Conservation (phyloP, 2,113 vertebrate species). For the Athene noctua region DNA sequence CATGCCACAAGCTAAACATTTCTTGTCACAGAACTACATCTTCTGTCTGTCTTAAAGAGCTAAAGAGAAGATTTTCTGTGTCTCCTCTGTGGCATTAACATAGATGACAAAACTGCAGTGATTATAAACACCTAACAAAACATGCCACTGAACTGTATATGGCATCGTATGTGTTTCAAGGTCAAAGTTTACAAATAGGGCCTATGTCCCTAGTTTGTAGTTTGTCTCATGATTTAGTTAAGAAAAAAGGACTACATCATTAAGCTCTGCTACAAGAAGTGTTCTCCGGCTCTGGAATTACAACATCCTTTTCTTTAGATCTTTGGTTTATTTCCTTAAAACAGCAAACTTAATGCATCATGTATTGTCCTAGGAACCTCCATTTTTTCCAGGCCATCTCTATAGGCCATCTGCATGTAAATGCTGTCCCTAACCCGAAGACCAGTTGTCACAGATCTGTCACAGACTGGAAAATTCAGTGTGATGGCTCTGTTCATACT, state of each 20-base stretch:
- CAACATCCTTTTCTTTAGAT: neutral
- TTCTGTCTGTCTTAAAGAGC: neutral
- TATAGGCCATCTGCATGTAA: neutral
- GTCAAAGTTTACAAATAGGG: neutral
- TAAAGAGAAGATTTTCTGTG: neutral
- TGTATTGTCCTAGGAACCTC: neutral
- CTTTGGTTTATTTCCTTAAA: neutral
- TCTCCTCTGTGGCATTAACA: neutral
- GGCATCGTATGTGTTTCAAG: neutral
- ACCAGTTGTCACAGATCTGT: neutral
- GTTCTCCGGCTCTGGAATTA: neutral
- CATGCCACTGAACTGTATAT: neutral
- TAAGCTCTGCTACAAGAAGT: neutral
- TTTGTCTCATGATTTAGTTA: neutral
- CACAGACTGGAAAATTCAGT: neutral
- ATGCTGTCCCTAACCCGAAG: neutral
- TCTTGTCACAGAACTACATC: neutral
- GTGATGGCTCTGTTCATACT: neutral
- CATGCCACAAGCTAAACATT: neutral
- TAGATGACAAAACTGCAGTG: neutral
- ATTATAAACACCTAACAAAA: neutral
- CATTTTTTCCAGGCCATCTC: neutral
- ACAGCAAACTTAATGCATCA: neutral
- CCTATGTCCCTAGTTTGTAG: neutral
- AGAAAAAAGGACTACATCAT: neutral